These are phyloP conservation scores for Asarcornis scutulata DNA, from an alignment of 2,113 vertebrate genomes.

Conservation along the genomic window DNA sequence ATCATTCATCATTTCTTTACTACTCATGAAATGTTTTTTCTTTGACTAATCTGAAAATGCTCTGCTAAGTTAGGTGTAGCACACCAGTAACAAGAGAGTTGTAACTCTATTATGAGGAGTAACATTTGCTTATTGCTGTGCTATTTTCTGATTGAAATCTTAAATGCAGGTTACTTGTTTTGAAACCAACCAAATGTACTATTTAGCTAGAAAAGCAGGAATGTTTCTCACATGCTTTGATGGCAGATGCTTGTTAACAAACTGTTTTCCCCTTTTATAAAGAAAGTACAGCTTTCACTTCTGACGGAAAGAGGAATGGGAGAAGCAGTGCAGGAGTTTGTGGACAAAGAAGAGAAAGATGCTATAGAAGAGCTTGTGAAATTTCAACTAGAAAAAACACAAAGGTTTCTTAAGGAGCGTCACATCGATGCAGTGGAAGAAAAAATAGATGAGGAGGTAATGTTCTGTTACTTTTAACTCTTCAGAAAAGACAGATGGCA, in stretches of 20 bases:
- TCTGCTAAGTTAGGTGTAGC: not conserved
- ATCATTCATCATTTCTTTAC: not conserved
- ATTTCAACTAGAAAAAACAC: constrained; percentile 95
- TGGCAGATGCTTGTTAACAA: not conserved
- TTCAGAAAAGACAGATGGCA: not conserved
- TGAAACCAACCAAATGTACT: not conserved
- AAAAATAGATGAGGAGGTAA: constrained; percentile 92
- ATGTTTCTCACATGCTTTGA: not conserved
- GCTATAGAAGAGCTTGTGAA: constrained; percentile 95
- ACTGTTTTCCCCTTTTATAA: not conserved
- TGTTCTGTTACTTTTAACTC: not conserved
- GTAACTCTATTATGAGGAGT: not conserved
- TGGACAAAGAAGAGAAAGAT: constrained; percentile 96
- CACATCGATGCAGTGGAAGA: constrained; percentile 85
- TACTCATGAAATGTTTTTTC: not conserved
- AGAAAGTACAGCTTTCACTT: constrained; percentile 94
- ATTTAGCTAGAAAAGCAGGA: not conserved
- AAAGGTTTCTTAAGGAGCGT: constrained; percentile 88
- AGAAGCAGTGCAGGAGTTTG: constrained; percentile 96
- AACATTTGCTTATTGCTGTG: not conserved
- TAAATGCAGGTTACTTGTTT: not conserved
- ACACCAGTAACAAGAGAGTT: not conserved
- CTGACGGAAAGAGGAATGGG: constrained; percentile 96
- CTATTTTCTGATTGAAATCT: not conserved
- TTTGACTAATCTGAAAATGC: not conserved